Percentiles rank a stretch among this genome's conserved stretches.
Evolutionary conservation across 92 coral and sea anemone genomes (phyloP).

Genomic region (Phymanthus crucifer): DNA sequence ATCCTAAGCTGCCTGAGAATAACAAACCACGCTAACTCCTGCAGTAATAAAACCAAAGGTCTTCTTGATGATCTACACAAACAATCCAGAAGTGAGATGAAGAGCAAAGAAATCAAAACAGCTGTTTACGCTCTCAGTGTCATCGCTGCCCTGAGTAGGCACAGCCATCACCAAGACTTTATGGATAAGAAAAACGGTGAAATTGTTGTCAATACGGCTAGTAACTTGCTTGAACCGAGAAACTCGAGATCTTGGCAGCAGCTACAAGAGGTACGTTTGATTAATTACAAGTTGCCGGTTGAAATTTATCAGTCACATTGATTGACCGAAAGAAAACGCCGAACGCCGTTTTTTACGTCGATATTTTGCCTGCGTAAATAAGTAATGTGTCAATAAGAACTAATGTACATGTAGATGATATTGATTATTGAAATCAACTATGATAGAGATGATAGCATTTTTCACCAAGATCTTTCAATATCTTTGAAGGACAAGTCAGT

Average conservation of each 20-base stretch:
- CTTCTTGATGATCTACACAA: constrained; percentile 17
- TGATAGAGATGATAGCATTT: not conserved
- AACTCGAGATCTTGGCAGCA: constrained; percentile 8
- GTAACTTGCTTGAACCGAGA: constrained; percentile 12
- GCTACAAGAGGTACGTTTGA: constrained; percentile 9
- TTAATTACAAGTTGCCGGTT: no score
- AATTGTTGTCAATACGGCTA: not conserved
- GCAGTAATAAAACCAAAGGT: not conserved
- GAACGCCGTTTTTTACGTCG: no score
- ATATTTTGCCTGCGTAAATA: no score
- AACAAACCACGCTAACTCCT: not conserved
- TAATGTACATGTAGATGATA: no score
- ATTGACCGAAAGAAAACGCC: no score
- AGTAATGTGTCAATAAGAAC: no score
- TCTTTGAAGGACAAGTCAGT: not conserved
- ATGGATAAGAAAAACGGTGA: constrained; percentile 2
- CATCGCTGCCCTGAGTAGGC: not conserved
- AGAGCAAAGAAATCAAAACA: constrained; percentile 2
- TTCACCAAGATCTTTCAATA: not conserved
- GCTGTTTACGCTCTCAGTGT: not conserved
- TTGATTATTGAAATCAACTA: no score
- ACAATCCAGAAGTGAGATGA: not conserved
- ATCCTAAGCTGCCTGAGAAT: not conserved
- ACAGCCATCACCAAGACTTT: not conserved
- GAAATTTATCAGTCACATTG: no score